Conservation (phyloP, 2,888 invertebrate species). For the Plagodis pulveraria region DNA sequence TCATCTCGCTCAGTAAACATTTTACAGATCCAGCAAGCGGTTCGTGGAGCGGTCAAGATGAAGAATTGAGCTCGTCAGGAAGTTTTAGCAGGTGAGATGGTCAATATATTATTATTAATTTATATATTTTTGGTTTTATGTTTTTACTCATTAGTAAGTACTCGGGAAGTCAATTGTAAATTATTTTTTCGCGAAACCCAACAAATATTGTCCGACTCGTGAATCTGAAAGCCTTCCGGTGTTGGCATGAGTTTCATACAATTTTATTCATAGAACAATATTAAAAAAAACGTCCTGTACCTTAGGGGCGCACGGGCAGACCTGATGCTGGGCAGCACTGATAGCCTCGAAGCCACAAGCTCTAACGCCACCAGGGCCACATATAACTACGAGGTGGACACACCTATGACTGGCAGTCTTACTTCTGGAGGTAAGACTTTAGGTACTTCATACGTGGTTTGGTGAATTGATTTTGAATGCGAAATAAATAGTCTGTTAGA, state of each 20-base stretch:
- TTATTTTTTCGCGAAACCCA: neutral
- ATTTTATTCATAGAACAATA: no score
- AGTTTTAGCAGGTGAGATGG: constrained; percentile 76
- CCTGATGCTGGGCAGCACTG: constrained; percentile 87
- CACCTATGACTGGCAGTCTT: constrained; percentile 93
- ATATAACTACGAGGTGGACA: constrained; percentile 93
- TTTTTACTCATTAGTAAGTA: no score
- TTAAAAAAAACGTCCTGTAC: neutral
- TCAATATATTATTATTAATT: neutral
- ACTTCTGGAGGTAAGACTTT: constrained; percentile 86
- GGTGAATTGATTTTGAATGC: no score
- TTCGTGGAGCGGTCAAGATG: constrained; percentile 83
- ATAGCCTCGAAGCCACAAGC: constrained; percentile 91
- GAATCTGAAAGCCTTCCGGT: neutral
- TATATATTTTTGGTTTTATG: neutral
- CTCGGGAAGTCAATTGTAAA: neutral
- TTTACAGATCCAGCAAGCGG: constrained; percentile 85
- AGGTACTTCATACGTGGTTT: neutral
- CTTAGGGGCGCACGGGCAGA: constrained; percentile 76
- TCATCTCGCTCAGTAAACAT: constrained; percentile 78
- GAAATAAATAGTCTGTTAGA: no score
- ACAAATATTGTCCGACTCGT: neutral
- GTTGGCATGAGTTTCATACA: no score
- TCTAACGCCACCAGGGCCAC: constrained; percentile 93
- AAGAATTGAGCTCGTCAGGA: constrained; percentile 81